A percentile compares a stretch with the other conserved stretches of the same genome.
These are phyloP conservation scores for Glandiceps talaboti DNA, from an alignment of 53 echinoderm and acorn worm genomes.

Conservation along the genomic window DNA sequence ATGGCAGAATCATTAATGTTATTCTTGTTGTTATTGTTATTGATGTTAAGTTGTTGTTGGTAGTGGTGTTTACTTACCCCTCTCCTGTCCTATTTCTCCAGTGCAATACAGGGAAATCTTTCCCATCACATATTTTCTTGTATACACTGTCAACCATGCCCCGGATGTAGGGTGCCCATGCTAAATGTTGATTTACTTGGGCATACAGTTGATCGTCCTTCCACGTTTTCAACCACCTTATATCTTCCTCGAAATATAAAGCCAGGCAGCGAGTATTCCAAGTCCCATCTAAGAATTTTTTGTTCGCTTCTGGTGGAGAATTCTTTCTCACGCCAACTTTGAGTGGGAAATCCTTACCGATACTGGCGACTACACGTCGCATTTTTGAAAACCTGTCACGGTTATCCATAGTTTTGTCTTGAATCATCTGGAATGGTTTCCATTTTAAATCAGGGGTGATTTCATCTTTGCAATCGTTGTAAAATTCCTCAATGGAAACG, in stretches of 20 bases:
- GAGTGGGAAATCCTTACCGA: background rate
- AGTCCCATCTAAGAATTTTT: background rate
- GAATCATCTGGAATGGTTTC: background rate
- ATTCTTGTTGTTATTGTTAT: no score
- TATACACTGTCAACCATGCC: background rate
- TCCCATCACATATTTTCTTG: no score
- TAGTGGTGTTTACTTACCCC: no score
- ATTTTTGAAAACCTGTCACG: background rate
- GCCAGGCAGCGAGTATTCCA: background rate
- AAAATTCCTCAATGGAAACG: conserved; percentile 21
- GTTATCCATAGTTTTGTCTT: background rate
- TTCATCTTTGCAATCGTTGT: conserved; percentile 11
- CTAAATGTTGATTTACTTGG: no score
- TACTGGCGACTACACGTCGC: background rate
- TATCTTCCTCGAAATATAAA: background rate
- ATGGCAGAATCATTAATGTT: no score
- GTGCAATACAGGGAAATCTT: no score
- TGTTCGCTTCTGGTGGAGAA: background rate
- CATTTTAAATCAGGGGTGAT: background rate
- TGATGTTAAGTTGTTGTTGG: no score
- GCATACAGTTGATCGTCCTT: background rate
- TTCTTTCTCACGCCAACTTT: background rate
- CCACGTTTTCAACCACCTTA: background rate
- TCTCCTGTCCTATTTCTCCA: no score
- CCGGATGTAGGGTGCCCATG: background rate